These are phyloP conservation scores for Magallana nippona DNA, from an alignment of 2,888 invertebrate species.

Conservation along the genomic window DNA sequence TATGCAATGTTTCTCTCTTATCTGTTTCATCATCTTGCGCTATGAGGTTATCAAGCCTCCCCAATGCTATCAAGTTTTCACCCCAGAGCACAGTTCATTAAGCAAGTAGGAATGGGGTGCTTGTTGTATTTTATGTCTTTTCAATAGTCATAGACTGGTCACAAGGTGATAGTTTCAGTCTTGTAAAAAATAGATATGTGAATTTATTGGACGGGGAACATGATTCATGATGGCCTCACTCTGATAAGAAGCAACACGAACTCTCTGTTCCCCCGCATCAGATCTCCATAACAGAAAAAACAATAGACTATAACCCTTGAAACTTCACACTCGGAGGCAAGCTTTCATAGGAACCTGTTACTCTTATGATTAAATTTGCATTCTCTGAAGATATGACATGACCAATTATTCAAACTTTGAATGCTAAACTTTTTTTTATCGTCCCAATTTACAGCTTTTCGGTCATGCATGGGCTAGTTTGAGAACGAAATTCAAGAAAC, in stretches of 20 bases:
- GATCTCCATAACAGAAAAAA: slow-evolving; percentile 3
- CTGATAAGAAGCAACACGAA: slow-evolving; percentile 20
- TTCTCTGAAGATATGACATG: neutral
- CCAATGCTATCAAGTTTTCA: slow-evolving; percentile 16
- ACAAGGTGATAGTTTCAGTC: slow-evolving; percentile 15
- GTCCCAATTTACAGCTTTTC: neutral
- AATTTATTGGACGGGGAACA: slow-evolving; percentile 28
- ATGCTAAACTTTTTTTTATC: neutral
- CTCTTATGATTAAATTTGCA: slow-evolving; percentile 5
- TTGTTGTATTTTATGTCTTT: slow-evolving; percentile 21
- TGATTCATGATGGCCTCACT: slow-evolving; percentile 10
- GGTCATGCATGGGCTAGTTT: neutral
- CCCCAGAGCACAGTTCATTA: slow-evolving; percentile 7
- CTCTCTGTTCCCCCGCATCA: neutral
- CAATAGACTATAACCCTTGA: slow-evolving; percentile 23
- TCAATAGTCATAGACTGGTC: slow-evolving; percentile 24
- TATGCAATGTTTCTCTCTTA: slow-evolving; percentile 17
- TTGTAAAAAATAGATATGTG: slow-evolving; percentile 32
- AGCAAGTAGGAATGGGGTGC: slow-evolving; percentile 20
- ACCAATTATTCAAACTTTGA: neutral
- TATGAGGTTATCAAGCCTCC: neutral
- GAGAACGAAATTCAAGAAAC: neutral
- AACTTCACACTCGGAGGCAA: slow-evolving; percentile 12
- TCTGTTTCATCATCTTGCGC: slow-evolving; percentile 23
- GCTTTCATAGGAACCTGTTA: neutral